These are phyloP conservation scores for Philopedon plagiatum DNA, from an alignment of 2,888 invertebrate species.

Conservation along the genomic window DNA sequence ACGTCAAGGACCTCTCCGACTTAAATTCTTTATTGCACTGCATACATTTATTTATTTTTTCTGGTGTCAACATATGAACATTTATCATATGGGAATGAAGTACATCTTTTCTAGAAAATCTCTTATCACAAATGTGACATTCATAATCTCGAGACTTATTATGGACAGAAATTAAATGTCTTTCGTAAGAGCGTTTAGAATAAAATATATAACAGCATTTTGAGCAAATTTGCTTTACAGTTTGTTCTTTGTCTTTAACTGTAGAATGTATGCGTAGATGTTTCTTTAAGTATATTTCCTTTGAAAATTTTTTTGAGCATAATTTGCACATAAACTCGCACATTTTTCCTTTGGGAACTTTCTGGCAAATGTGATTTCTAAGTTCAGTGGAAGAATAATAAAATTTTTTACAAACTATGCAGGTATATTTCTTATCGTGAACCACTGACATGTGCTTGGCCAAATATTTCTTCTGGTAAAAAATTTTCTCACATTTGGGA, in stretches of 20 bases:
- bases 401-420: constrained; percentile 58
- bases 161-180: constrained; percentile 65
- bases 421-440: constrained; percentile 61
- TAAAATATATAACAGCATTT: constrained; percentile 37
- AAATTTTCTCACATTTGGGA: constrained; percentile 62
- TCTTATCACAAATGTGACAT: constrained; percentile 58
- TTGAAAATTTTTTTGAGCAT: constrained; percentile 60
- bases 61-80: constrained; percentile 55
- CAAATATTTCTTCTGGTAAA: constrained; percentile 68
- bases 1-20: constrained; percentile 51
- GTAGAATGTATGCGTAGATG: constrained; percentile 59
- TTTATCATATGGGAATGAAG: constrained; percentile 65
- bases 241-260: constrained; percentile 13
- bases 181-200: constrained; percentile 41
- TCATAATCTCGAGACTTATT: constrained; percentile 54
- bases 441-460: constrained; percentile 66
- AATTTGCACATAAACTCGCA: constrained; percentile 58
- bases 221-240: constrained; percentile 38
- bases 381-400: constrained; percentile 58
- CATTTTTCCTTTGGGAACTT: constrained; percentile 52
- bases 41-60: constrained; percentile 52
- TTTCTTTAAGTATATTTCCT: constrained; percentile 56
- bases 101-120: constrained; percentile 53
- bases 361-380: constrained; percentile 58
- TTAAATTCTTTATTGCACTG: constrained; percentile 57